phyloP scores from a whole-genome alignment of 2,888 invertebrate genomes.

The Drosophila engyochracea region DNA sequence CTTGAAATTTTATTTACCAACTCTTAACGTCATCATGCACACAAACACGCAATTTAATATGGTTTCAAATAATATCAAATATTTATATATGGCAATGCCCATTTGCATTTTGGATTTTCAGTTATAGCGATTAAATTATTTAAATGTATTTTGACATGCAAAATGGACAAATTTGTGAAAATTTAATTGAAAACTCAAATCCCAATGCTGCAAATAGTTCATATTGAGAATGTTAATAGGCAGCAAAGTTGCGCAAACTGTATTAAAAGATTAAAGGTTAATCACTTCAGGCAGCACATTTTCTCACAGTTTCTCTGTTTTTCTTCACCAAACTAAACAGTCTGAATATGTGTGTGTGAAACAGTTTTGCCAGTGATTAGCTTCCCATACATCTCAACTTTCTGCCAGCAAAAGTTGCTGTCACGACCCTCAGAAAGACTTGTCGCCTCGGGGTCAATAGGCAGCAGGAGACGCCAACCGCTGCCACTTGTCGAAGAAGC shows the following conservation, averaged over 20 bases:
- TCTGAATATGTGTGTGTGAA: conserved; percentile 4
- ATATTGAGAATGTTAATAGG: neutral
- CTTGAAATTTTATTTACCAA: conserved; percentile 14
- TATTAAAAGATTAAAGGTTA: conserved; percentile 62
- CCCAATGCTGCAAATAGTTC: neutral
- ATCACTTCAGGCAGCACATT: conserved; percentile 60
- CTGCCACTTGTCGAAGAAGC: neutral
- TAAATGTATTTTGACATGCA: neutral
- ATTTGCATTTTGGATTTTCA: conserved; percentile 4
- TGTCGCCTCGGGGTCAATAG: conserved; percentile 58
- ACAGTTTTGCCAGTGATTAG: conserved; percentile 73
- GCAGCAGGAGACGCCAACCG: conserved; percentile 18
- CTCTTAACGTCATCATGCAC: neutral
- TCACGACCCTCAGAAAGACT: conserved; percentile 63
- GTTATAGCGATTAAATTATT: neutral
- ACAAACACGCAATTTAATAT: conserved; percentile 2
- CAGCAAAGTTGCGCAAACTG: conserved; percentile 48
- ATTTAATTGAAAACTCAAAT: neutral
- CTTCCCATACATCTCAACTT: conserved; percentile 64
- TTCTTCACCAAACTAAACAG: conserved; percentile 7
- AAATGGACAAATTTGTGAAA: neutral
- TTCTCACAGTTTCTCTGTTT: conserved; percentile 11
- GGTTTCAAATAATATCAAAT: conserved; percentile 11
- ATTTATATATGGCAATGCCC: neutral
- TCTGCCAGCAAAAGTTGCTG: conserved; percentile 63